Evolutionary conservation across 2,888 invertebrate species (phyloP).

Genomic region (Xylota segnis): DNA sequence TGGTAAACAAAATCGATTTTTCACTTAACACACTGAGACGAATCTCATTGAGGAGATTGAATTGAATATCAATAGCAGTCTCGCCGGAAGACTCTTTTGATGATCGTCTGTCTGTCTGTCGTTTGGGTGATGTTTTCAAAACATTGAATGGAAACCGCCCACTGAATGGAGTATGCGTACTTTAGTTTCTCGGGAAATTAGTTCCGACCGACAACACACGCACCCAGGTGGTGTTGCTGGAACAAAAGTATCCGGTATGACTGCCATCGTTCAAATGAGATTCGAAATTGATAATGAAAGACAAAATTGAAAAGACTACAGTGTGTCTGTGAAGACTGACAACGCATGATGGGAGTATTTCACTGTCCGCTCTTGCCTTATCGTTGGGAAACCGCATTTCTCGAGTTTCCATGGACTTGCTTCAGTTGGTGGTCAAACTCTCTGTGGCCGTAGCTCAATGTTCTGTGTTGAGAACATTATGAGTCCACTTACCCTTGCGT

Average conservation of each 20-base stretch:
- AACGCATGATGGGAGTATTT: too few species aligned
- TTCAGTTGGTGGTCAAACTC: too few species aligned
- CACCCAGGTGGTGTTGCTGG: not conserved
- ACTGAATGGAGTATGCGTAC: conserved; percentile 23
- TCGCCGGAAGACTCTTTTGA: not conserved
- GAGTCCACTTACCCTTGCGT: too few species aligned
- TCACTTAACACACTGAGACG: conserved; percentile 25
- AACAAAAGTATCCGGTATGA: conserved; percentile 34
- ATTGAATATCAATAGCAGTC: too few species aligned
- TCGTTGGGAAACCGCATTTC: too few species aligned
- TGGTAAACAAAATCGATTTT: conserved; percentile 34
- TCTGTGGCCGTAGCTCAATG: too few species aligned
- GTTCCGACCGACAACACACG: conserved; percentile 4
- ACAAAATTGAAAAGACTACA: not conserved
- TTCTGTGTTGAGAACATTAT: too few species aligned
- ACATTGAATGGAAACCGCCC: conserved; percentile 14
- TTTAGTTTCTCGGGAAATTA: conserved; percentile 9
- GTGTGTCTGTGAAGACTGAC: not conserved
- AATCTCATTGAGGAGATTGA: conserved; percentile 11
- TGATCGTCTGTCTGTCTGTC: too few species aligned
- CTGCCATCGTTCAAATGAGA: not conserved
- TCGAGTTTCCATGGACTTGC: too few species aligned
- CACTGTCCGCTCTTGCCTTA: too few species aligned
- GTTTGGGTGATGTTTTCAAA: conserved; percentile 44
- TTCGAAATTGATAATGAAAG: conserved; percentile 26